Base-by-base conservation (phyloP, 2,888 invertebrate genomes). In the Endotricha flammealis region DNA sequence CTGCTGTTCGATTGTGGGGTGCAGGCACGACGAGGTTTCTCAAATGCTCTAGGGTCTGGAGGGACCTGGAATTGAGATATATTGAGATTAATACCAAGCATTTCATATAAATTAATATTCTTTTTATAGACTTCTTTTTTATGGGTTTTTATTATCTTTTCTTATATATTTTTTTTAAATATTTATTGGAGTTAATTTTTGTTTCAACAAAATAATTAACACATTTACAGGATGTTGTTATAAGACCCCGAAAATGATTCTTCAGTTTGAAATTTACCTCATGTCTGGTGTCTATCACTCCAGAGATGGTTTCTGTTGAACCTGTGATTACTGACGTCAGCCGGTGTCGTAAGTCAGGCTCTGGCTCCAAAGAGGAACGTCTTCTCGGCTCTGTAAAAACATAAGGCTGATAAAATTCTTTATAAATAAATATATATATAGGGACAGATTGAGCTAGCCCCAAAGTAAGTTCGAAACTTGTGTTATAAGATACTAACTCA, bases 261-360 rank as follows among this genome's bases (percentile, higher is more conserved):
- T n/a, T n/a, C n/a, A n/a, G n/a, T n/a, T n/a, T n/a, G n/a, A 35
- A 16, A 38, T 24, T 32, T 57, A 82, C 81, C 69, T 90, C 89
- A 47, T 88, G 83, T 46, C 88, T 83, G 0, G 92, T 92, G 51
- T 92, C 92, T 31, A 92, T 92, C 13, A 92, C 81, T 0, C 92
- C 92, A 10, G 89, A 90, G 37, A 92, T 92, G 3, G 92, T 92
- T 62, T 92, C 92, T 0, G 92, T 91, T 3, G 92, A 91, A 0
- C 92, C 92, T 0, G 92, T 90, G 56, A 90, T 89, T 46, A 88
- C 75, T n/a, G 87, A 87, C 0, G 83, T 86, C n/a, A 87, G 67
- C 0, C 82, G 73, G 41, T 86, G 85, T n/a, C 83, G 53, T 0
- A 69, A 67, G 22, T 86, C 85, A 0, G 85, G 85, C 33, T 86